Base-by-base conservation (phyloP, 2,888 invertebrate species). In the Aradus depressus region DNA sequence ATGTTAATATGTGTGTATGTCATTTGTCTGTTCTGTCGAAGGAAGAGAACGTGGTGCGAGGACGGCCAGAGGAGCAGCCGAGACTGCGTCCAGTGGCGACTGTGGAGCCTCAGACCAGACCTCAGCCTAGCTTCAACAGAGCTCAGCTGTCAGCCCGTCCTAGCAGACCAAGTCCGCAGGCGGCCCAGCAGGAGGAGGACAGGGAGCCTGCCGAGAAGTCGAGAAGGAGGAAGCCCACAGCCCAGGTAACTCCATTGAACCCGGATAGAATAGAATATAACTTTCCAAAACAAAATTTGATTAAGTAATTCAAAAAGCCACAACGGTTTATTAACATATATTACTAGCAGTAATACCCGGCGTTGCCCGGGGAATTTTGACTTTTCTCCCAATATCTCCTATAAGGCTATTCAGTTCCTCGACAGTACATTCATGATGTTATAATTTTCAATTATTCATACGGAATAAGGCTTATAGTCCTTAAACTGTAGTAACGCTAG, bases 221-320 rank as follows among this genome's bases (percentile, higher is more conserved):
- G 12, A 55, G 60, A 26, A 73, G 72, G 45, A 80, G 73, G 65
- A 81, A 81, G 59, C 83, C 83, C 0, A 82, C 83, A 0, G 80
- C 82, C 21, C 83, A 83, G 67, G 79, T 78, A 53, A 48, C 28
- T n/a, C n/a, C n/a, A n/a, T n/a, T n/a, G n/a, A n/a, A n/a, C n/a
- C n/a, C n/a, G n/a, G n/a, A n/a, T n/a, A n/a, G n/a, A n/a, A n/a
- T n/a, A n/a, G n/a, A n/a, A n/a, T n/a, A n/a, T n/a, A n/a, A n/a
- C n/a, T n/a, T n/a, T n/a, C n/a, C n/a, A n/a, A n/a, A n/a, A n/a
- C n/a, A n/a, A n/a, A n/a, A n/a, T n/a, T n/a, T n/a, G n/a, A n/a
- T n/a, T n/a, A n/a, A n/a, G n/a, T n/a, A n/a, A n/a, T n/a, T n/a
- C n/a, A n/a, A n/a, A n/a, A n/a, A n/a, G n/a, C n/a, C n/a, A n/a